A percentile compares a stretch with the other conserved stretches of the same genome.
Conservation (phyloP, 1,140 invertebrate species). For the Eurosta solidaginis region DNA sequence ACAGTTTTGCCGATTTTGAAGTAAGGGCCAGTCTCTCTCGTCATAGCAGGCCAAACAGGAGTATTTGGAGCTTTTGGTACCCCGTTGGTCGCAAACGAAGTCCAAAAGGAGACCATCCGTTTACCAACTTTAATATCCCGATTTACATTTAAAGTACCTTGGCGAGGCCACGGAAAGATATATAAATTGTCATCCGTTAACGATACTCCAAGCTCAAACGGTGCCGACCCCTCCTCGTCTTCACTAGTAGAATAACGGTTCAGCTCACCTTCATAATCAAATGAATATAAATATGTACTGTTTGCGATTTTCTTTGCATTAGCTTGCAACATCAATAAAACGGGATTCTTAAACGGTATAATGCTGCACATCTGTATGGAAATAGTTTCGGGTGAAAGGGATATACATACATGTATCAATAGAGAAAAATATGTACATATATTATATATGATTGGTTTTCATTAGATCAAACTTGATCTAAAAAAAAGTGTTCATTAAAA, state of each 20-base stretch:
- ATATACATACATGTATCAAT: neutral
- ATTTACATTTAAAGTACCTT: conserved; percentile 43
- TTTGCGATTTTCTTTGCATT: conserved; percentile 55
- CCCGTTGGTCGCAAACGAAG: conserved; percentile 50
- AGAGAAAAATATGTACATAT: too few relatives aligned
- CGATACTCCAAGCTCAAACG: conserved; percentile 55
- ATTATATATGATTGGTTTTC: too few relatives aligned
- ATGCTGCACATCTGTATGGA: conserved; percentile 52
- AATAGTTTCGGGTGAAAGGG: too few relatives aligned
- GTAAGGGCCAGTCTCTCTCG: conserved; percentile 51
- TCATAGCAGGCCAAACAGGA: conserved; percentile 50
- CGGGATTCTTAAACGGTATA: conserved; percentile 55
- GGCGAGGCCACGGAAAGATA: conserved; percentile 57
- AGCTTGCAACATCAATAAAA: conserved; percentile 51
- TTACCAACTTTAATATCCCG: conserved; percentile 52
- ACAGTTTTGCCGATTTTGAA: conserved; percentile 48
- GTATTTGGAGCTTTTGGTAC: conserved; percentile 42
- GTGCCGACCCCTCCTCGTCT: conserved; percentile 42
- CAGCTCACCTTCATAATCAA: conserved; percentile 54
- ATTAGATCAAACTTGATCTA: too few relatives aligned
- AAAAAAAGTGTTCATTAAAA: too few relatives aligned
- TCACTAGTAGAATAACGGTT: conserved; percentile 46
- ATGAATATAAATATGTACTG: conserved; percentile 52
- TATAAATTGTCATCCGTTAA: conserved; percentile 58
- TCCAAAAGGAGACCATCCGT: conserved; percentile 53